phyloP scores from a whole-genome alignment of 2,888 invertebrate genomes.

The Fabriciana adippe region DNA sequence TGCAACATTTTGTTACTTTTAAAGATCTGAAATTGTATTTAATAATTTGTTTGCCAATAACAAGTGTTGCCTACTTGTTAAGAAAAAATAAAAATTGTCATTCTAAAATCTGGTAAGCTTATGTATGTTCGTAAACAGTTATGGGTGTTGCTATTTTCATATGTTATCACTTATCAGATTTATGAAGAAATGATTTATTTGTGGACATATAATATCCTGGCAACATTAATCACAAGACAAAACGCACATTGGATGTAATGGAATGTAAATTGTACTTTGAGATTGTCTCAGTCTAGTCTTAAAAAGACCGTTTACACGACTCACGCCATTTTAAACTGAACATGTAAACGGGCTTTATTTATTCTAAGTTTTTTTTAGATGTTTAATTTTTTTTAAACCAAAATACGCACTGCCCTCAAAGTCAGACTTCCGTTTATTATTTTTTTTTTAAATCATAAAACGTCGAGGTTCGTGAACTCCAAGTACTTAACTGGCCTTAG shows the following conservation, averaged over 20 bases:
- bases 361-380: constrained; percentile 54
- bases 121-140: background rate
- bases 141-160: too few relatives aligned
- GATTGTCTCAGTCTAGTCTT: constrained; percentile 63
- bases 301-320: constrained; percentile 41
- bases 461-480: constrained; percentile 33
- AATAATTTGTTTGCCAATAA: background rate
- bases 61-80: background rate
- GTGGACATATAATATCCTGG: background rate
- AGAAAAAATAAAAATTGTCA: background rate
- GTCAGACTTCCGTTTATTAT: constrained; percentile 54
- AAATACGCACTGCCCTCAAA: constrained; percentile 61
- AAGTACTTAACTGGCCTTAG: constrained; percentile 74
- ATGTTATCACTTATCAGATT: too few relatives aligned
- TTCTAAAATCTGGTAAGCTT: background rate
- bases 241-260: constrained; percentile 46
- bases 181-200: too few relatives aligned
- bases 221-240: constrained; percentile 4
- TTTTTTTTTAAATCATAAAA: constrained; percentile 35
- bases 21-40: constrained; percentile 8
- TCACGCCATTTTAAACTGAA: constrained; percentile 31
- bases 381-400: constrained; percentile 53
- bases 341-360: constrained; percentile 51
- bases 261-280: constrained; percentile 47
- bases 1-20: background rate